These are phyloP conservation scores for Agrilus biguttatus DNA, from an alignment of 2,888 invertebrate genomes.

Conservation along the genomic window DNA sequence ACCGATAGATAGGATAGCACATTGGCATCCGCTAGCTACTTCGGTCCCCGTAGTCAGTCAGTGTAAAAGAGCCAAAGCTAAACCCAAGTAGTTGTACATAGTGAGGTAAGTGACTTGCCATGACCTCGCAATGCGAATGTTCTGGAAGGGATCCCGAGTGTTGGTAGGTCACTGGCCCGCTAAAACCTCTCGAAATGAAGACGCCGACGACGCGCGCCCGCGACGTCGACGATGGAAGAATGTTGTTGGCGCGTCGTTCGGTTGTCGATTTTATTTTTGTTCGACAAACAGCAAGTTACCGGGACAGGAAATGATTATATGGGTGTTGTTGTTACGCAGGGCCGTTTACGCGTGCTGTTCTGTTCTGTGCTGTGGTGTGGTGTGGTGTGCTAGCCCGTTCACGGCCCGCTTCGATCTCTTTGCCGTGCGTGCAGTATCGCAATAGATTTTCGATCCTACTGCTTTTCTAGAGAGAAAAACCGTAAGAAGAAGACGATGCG, in stretches of 20 bases:
- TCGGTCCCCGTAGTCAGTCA: too few relatives aligned
- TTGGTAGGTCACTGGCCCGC: constrained; percentile 31
- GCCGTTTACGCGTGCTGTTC: too few relatives aligned
- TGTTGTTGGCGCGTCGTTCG: constrained; percentile 5
- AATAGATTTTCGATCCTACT: too few relatives aligned
- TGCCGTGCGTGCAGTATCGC: too few relatives aligned
- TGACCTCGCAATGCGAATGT: constrained; percentile 37
- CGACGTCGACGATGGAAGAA: constrained; percentile 9
- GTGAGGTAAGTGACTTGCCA: constrained; percentile 50
- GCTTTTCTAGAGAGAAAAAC: too few relatives aligned
- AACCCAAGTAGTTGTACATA: constrained; percentile 25
- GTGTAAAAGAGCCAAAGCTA: background rate
- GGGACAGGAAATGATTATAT: constrained; percentile 13
- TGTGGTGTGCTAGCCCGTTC: too few relatives aligned
- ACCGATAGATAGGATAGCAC: too few relatives aligned
- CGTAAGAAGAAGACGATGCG: too few relatives aligned
- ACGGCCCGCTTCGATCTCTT: too few relatives aligned
- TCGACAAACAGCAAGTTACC: constrained; percentile 15
- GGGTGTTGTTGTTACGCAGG: background rate
- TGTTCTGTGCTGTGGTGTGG: too few relatives aligned
- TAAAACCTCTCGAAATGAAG: constrained; percentile 23
- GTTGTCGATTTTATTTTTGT: constrained; percentile 14
- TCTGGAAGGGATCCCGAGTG: constrained; percentile 17
- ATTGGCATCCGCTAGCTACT: too few relatives aligned
- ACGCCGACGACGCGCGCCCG: constrained; percentile 3